Percentiles rank a stretch among this genome's conserved stretches.
Evolutionary conservation across 2,888 invertebrate genomes (phyloP).

Genomic region (Camponotus fellah): DNA sequence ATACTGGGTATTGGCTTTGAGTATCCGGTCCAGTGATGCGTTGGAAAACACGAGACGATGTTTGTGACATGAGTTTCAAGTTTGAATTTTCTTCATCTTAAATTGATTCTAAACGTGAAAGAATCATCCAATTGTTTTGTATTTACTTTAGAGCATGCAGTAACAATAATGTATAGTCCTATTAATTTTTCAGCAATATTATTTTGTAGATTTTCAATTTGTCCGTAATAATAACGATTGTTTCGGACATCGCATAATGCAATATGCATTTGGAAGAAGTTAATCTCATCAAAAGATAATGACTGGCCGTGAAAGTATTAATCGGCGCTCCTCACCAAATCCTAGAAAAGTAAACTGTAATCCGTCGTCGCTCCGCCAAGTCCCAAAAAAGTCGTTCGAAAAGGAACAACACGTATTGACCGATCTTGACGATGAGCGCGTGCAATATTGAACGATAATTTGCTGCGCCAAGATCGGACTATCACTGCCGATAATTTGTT

Average conservation of each 20-base stretch:
- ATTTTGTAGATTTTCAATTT: conserved; percentile 7
- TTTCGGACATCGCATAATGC: conserved; percentile 9
- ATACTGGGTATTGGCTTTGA: not conserved
- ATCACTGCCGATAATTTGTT: conserved; percentile 51
- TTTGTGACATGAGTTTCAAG: conserved; percentile 23
- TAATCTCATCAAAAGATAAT: conserved; percentile 14
- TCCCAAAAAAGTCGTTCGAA: conserved; percentile 19
- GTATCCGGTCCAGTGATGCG: not conserved
- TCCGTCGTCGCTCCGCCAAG: conserved; percentile 28
- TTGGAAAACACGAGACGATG: conserved; percentile 10
- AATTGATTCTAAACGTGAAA: conserved; percentile 12
- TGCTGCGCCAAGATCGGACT: conserved; percentile 22
- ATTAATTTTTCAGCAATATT: conserved; percentile 19
- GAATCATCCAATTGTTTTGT: conserved; percentile 22
- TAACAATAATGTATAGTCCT: not conserved
- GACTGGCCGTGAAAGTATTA: conserved; percentile 1
- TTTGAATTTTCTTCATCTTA: conserved; percentile 2
- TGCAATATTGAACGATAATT: not conserved
- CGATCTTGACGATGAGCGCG: conserved; percentile 21
- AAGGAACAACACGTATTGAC: conserved; percentile 18
- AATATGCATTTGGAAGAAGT: not conserved
- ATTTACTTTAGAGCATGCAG: not conserved
- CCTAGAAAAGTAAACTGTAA: conserved; percentile 6
- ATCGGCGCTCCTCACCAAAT: not conserved
- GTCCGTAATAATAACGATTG: not conserved